A percentile compares a stretch with the other conserved stretches of the same genome.
Conservation (phyloP, 2,888 invertebrate species). For the Scaptomyza polygonia region DNA sequence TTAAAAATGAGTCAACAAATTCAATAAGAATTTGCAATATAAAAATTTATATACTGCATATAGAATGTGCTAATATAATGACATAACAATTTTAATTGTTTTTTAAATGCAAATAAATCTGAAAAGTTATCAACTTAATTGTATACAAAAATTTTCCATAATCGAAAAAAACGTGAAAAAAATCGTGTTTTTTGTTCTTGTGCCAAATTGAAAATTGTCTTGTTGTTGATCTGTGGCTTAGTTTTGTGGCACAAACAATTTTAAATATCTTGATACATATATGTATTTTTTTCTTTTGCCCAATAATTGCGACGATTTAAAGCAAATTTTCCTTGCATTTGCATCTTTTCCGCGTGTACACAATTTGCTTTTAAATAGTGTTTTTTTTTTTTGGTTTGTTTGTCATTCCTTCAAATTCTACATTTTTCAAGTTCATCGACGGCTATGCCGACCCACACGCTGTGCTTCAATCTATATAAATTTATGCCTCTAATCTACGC, state of each 20-base stretch:
- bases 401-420: constrained; percentile 7
- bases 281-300: constrained; percentile 4
- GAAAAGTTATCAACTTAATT: not conserved
- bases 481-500: constrained; percentile 32
- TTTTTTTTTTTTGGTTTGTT: constrained; percentile 32
- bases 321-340: constrained; percentile 21
- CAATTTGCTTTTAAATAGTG: constrained; percentile 16
- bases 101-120: not conserved
- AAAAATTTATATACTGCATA: not conserved
- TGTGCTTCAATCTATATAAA: constrained; percentile 4
- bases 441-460: constrained; percentile 31
- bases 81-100: not conserved
- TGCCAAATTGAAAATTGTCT: constrained; percentile 12
- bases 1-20: not conserved
- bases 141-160: not conserved
- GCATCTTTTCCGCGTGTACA: constrained; percentile 40
- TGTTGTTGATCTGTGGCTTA: constrained; percentile 3
- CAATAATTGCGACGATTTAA: constrained; percentile 35
- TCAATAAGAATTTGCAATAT: not conserved
- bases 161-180: constrained; percentile 1
- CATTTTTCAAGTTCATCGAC: constrained; percentile 72
- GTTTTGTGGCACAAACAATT: not conserved
- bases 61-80: not conserved
- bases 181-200: not conserved
- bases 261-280: not conserved